These are phyloP conservation scores for Eupristina koningsbergeri DNA, from an alignment of 1,140 invertebrate genomes.

Conservation along the genomic window DNA sequence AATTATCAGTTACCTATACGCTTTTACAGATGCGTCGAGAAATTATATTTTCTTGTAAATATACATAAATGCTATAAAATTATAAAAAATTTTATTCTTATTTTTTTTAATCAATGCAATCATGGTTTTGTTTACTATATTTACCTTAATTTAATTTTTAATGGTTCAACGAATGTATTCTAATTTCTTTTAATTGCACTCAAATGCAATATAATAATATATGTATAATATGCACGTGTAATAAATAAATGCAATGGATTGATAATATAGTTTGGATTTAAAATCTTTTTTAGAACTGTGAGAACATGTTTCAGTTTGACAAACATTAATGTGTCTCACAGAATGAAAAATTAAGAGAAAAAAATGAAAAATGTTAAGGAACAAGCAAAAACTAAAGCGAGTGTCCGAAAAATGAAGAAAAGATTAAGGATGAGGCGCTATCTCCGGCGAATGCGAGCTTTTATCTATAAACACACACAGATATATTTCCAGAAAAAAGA, in stretches of 20 bases:
- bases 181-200: too few species aligned
- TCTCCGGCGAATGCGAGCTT: not conserved
- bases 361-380: not conserved
- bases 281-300: not conserved
- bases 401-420: not conserved
- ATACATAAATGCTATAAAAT: too few species aligned
- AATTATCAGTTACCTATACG: too few species aligned
- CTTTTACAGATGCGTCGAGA: too few species aligned
- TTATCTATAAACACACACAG: not conserved
- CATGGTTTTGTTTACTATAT: too few species aligned
- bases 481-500: not conserved
- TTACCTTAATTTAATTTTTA: too few species aligned
- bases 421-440: not conserved
- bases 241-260: not conserved
- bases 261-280: not conserved
- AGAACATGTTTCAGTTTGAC: not conserved
- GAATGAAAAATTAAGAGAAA: not conserved
- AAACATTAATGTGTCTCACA: not conserved
- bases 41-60: too few species aligned
- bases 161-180: too few species aligned
- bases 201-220: too few species aligned
- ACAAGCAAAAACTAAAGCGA: not conserved
- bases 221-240: too few species aligned
- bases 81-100: too few species aligned
- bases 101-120: too few species aligned